phyloP scores from a whole-genome alignment of 2,888 invertebrate genomes.

The Gryllus longicercus region DNA sequence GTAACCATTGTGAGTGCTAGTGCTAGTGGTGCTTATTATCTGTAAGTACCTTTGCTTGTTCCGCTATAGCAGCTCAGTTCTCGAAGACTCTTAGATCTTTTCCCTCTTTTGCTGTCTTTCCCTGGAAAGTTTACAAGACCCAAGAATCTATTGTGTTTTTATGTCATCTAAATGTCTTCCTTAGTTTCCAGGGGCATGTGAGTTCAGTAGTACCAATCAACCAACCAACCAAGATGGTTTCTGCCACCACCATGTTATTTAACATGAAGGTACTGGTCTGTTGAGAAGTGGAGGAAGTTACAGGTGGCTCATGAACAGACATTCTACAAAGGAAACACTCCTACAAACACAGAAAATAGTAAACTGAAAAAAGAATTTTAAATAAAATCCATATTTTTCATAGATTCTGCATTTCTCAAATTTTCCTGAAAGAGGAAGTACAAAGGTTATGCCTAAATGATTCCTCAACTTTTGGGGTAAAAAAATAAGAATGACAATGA shows the following conservation, averaged over 20 bases:
- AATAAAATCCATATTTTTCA: not conserved
- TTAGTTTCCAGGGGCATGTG: slow-evolving; percentile 25
- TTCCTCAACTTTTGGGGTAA: not conserved
- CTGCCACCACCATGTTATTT: slow-evolving; percentile 32
- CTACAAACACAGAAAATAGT: slow-evolving; percentile 11
- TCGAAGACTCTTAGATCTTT: slow-evolving; percentile 58
- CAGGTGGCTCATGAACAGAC: slow-evolving; percentile 32
- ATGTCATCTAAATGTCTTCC: slow-evolving; percentile 28
- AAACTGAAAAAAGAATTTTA: not conserved
- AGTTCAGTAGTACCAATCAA: slow-evolving; percentile 31
- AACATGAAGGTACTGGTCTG: slow-evolving; percentile 28
- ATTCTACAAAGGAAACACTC: slow-evolving; percentile 24
- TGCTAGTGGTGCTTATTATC: slow-evolving; percentile 12
- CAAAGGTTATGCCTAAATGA: not conserved
- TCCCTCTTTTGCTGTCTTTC: slow-evolving; percentile 52
- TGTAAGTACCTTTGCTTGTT: slow-evolving; percentile 52
- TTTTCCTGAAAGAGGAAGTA: no score
- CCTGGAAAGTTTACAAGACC: slow-evolving; percentile 42
- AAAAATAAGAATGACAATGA: not conserved
- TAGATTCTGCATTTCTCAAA: not conserved
- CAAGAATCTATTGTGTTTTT: slow-evolving; percentile 33
- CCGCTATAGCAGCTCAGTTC: slow-evolving; percentile 60
- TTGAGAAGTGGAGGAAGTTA: slow-evolving; percentile 23
- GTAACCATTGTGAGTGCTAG: slow-evolving; percentile 22
- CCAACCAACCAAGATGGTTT: slow-evolving; percentile 23